Evolutionary conservation across 2,888 invertebrate genomes (phyloP).

Genomic region (Dynastes tityus): DNA sequence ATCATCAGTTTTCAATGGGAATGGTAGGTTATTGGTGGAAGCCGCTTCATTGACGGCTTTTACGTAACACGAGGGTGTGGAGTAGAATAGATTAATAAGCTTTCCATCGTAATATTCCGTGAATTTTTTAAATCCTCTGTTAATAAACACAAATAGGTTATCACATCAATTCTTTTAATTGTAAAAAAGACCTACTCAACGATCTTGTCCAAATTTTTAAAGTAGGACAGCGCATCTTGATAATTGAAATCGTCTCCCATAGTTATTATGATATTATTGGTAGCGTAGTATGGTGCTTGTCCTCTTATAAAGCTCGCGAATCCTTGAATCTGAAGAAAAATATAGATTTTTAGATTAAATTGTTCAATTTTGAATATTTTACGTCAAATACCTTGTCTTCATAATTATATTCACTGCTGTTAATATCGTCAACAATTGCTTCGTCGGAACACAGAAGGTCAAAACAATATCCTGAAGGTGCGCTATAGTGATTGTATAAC

Average conservation of each 20-base stretch:
- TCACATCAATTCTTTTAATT: not conserved
- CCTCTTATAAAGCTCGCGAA: slow-evolving; percentile 74
- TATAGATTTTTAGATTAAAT: not conserved
- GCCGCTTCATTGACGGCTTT: slow-evolving; percentile 81
- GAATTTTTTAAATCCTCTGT: slow-evolving; percentile 61
- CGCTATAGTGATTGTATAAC: slow-evolving; percentile 72
- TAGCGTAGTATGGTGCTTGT: slow-evolving; percentile 75
- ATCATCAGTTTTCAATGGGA: slow-evolving; percentile 85
- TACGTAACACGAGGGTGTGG: slow-evolving; percentile 88
- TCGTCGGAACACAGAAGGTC: slow-evolving; percentile 74
- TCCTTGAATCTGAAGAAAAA: slow-evolving; percentile 61
- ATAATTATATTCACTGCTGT: slow-evolving; percentile 74
- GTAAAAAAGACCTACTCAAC: slow-evolving; percentile 77
- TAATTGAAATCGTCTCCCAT: slow-evolving; percentile 97
- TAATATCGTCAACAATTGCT: slow-evolving; percentile 74
- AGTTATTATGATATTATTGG: slow-evolving; percentile 86
- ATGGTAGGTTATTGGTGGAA: slow-evolving; percentile 71
- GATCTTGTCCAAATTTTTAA: slow-evolving; percentile 88
- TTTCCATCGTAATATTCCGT: slow-evolving; percentile 73
- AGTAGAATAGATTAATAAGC: slow-evolving; percentile 85
- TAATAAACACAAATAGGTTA: slow-evolving; percentile 2
- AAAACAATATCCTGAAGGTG: slow-evolving; percentile 77
- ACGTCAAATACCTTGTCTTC: slow-evolving; percentile 59
- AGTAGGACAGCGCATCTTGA: slow-evolving; percentile 85
- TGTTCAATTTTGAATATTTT: not conserved